Evolutionary conservation across 2,797 vertebrate genomes (phyloP).

Genomic region (Dendrocincla tyrannina): DNA sequence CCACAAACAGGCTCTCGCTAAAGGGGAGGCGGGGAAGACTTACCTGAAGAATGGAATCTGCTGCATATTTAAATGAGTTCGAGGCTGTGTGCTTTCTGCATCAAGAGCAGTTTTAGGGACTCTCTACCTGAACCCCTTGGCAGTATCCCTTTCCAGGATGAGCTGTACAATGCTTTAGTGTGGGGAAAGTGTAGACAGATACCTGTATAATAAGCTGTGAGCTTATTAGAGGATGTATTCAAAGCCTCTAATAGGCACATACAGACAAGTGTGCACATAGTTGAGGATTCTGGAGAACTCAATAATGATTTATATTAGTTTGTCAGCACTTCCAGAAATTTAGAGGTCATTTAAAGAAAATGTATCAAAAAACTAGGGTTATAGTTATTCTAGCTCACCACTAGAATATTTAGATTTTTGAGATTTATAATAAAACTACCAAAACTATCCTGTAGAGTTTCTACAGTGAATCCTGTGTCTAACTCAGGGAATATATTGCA

Average conservation of each 20-base stretch:
- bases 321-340: not conserved
- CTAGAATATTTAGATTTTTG: not conserved
- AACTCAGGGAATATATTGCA: not conserved
- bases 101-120: not conserved
- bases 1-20: constrained; percentile 72
- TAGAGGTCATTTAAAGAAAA: not conserved
- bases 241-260: rapidly evolving
- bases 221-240: rapidly evolving
- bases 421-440: not conserved
- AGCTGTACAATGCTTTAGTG: not conserved
- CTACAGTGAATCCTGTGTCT: not conserved
- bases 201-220: not conserved
- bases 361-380: not conserved
- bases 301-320: not conserved
- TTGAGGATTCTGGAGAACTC: not conserved
- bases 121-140: not conserved
- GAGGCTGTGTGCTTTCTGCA: not conserved
- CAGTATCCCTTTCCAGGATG: rapidly evolving
- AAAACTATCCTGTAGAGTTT: not conserved
- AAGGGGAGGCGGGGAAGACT: constrained; percentile 64
- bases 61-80: constrained; percentile 62
- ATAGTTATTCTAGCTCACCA: not conserved
- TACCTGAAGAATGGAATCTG: constrained; percentile 79
- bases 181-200: not conserved
- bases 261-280: not conserved